These are phyloP conservation scores for Globodera ellingtonae DNA, from an alignment of 1,140 invertebrate genomes.

Conservation along the genomic window DNA sequence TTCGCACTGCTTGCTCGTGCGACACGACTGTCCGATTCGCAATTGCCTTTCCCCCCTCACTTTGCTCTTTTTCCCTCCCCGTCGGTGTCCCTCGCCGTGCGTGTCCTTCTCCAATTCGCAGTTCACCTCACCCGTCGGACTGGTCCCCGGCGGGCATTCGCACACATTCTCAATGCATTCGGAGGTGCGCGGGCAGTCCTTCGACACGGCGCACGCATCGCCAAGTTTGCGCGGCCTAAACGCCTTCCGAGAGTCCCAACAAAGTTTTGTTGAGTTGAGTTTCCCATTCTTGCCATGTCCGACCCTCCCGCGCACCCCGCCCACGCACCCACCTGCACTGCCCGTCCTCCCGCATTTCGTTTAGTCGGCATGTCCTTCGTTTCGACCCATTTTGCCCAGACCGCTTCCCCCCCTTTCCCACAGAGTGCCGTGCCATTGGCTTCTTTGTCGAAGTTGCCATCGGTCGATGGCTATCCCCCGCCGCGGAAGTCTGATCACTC, in stretches of 20 bases:
- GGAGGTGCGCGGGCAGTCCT: conserved; percentile 45
- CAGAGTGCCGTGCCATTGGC: neutral
- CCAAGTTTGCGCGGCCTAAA: conserved; percentile 49
- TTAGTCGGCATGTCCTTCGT: conserved; percentile 21
- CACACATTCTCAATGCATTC: conserved; percentile 40
- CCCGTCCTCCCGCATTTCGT: conserved; percentile 31
- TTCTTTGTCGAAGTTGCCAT: neutral
- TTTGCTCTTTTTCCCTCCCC: conserved; percentile 16
- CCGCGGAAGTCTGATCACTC: neutral
- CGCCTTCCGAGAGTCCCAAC: too few species aligned
- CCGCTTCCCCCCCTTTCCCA: neutral
- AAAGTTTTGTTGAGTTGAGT: too few species aligned
- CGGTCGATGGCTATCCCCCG: neutral
- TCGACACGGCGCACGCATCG: conserved; percentile 34
- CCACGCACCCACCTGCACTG: conserved; percentile 28
- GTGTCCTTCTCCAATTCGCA: conserved; percentile 4
- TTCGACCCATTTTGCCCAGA: neutral
- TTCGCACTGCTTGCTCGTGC: conserved; percentile 41
- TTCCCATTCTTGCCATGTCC: too few species aligned
- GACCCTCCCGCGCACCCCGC: neutral
- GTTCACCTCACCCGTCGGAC: neutral
- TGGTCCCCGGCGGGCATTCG: conserved; percentile 37
- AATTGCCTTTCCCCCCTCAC: neutral
- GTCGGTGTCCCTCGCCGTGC: conserved; percentile 29
- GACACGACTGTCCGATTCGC: conserved; percentile 32